Base-by-base conservation (phyloP, 1,140 invertebrate species). In the Pseudomyrmex dendroicus region DNA sequence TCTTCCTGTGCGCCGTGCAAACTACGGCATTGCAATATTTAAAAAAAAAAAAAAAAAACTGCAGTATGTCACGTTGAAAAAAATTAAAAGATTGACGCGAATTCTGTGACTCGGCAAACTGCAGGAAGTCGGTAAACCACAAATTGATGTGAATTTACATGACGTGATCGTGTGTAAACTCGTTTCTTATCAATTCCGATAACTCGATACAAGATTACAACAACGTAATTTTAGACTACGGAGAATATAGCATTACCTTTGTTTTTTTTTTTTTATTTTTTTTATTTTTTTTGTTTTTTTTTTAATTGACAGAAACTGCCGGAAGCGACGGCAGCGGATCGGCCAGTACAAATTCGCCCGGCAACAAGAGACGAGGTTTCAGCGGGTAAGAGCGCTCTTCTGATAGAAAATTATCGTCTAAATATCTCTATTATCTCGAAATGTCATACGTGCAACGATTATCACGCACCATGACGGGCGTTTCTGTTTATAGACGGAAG, bases 331-430 rank as follows among this genome's bases (percentile, higher is more conserved):
- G 95, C 66, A 94, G 93, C 68, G 94, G 93, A 64, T 92, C 94
- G 20, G 93, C 93, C 68, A 95, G 95, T 82, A 95, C 95, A 68
- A 95, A 95, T 83, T 97, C 97, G 83, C 97, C 97, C 22, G 96
- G 97, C 62, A 98, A 97, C 93, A 97, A 98, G 91, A 95, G 97
- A 84, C 95, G 97, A 68, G 97, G 96, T 52, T 98, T 98, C 91
- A 97, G 96, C 89, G 96, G 96, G 97, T 97, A 35, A 35, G 94
- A 97, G 97, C 96, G 83, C 2, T 66, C 50, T 52, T 50, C 8
- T 20, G 5, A 82, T 86, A 80, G 86, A 85, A 35, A 70, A 85
- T 86, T 90, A 12, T 63, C 62, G 17, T 77, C 7, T 77, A 54
- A 67, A 35, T 50, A 44, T 7, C 59, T 5, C 61, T 25, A 20